Evolutionary conservation across 2,797 vertebrate genomes (phyloP).

Genomic region (Sebastes kiyomatsui): DNA sequence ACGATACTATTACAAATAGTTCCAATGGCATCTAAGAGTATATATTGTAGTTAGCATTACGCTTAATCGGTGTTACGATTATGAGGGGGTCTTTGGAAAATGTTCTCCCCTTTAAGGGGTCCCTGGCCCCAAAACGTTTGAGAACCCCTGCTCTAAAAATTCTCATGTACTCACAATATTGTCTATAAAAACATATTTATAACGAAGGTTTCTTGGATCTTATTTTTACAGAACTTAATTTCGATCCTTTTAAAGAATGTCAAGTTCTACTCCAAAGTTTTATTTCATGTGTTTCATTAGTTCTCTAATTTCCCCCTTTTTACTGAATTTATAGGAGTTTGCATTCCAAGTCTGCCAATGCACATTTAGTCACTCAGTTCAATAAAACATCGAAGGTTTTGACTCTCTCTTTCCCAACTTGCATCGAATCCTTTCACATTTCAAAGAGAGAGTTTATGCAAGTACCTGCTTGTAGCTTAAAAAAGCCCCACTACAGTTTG

Average conservation of each 20-base stretch:
- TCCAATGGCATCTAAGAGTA: too few species aligned
- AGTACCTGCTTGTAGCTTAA: neutral
- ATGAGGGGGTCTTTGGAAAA: too few species aligned
- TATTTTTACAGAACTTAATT: neutral
- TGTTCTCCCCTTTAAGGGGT: too few species aligned
- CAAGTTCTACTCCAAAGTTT: neutral
- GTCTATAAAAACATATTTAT: neutral
- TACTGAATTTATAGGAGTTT: neutral
- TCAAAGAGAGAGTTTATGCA: neutral
- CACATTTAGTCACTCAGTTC: neutral
- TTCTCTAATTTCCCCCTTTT: neutral
- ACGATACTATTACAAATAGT: too few species aligned
- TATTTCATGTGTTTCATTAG: neutral
- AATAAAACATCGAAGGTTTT: slow-evolving; percentile 4
- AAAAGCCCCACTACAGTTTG: neutral
- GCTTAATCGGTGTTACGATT: too few species aligned
- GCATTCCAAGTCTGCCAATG: neutral
- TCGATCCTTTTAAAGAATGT: neutral
- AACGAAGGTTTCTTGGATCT: neutral
- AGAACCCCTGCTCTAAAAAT: neutral
- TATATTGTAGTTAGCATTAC: too few species aligned
- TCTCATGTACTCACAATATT: neutral
- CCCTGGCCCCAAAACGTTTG: neutral
- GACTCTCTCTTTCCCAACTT: neutral
- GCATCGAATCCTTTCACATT: neutral